Evolutionary conservation across 2,888 invertebrate species (phyloP).

Genomic region (Ypsolopha scabrella): DNA sequence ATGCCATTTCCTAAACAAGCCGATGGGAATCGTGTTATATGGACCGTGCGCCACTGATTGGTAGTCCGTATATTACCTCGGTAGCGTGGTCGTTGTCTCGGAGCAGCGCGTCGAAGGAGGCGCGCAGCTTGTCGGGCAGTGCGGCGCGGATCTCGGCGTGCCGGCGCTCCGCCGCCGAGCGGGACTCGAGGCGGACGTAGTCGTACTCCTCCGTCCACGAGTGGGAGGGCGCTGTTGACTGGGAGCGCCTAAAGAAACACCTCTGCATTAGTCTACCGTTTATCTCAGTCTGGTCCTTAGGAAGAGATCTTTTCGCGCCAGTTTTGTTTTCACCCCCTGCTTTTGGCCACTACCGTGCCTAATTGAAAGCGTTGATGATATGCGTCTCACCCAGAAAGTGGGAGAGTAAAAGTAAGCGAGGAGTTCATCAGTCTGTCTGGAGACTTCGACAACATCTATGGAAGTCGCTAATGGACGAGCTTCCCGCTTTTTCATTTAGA

Average conservation of each 20-base stretch:
- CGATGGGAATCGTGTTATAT: too few species aligned
- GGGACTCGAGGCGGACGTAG: constrained; percentile 88
- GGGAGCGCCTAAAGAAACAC: constrained; percentile 33
- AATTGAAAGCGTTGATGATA: neutral
- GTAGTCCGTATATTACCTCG: constrained; percentile 30
- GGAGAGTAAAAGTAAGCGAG: too few species aligned
- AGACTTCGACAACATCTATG: too few species aligned
- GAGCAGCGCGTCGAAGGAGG: constrained; percentile 81
- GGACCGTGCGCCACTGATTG: neutral
- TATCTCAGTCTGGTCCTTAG: neutral
- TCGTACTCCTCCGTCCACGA: constrained; percentile 90
- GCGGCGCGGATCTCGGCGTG: constrained; percentile 80
- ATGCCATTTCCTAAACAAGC: too few species aligned
- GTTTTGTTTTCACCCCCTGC: neutral
- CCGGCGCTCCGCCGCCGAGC: constrained; percentile 76
- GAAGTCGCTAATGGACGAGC: too few species aligned
- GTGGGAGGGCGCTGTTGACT: constrained; percentile 39
- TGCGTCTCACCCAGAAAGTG: too few species aligned
- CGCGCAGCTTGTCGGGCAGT: constrained; percentile 78
- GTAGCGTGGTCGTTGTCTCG: constrained; percentile 77
- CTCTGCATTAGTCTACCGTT: neutral
- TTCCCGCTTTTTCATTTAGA: too few species aligned
- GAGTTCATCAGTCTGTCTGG: too few species aligned
- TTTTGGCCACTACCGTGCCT: too few species aligned
- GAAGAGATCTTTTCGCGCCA: neutral